These are phyloP conservation scores for Lanius collurio DNA, from an alignment of 2,113 vertebrate genomes.

Conservation along the genomic window DNA sequence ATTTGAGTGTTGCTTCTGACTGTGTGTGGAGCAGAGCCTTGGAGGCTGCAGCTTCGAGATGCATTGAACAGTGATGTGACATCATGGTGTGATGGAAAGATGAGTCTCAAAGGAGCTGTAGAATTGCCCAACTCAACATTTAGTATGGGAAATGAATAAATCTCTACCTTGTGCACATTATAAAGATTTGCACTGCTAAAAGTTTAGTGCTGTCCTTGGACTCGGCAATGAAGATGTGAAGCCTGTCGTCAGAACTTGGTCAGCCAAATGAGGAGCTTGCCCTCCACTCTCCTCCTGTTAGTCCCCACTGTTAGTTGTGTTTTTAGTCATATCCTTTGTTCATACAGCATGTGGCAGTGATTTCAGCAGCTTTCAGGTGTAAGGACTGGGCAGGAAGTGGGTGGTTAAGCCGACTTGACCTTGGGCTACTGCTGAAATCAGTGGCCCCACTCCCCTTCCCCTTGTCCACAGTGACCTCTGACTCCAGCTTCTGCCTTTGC, in stretches of 20 bases:
- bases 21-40: neutral
- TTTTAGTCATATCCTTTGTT: neutral
- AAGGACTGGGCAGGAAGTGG: neutral
- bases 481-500: neutral
- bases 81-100: neutral
- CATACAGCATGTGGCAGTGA: neutral
- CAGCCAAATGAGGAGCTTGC: neutral
- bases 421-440: neutral
- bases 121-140: neutral
- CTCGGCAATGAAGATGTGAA: neutral
- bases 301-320: neutral
- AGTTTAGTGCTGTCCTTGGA: neutral
- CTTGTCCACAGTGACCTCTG: neutral
- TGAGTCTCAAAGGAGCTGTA: neutral
- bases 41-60: neutral
- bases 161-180: neutral
- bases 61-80: neutral
- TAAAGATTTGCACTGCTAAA: neutral
- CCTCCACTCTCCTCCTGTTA: neutral
- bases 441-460: fast-evolving
- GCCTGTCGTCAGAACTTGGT: neutral
- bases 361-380: neutral
- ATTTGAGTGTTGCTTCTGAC: neutral
- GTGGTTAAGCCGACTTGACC: neutral
- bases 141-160: neutral